Conservation (phyloP, 2,888 invertebrate species). For the Balanococcus diminutus region DNA sequence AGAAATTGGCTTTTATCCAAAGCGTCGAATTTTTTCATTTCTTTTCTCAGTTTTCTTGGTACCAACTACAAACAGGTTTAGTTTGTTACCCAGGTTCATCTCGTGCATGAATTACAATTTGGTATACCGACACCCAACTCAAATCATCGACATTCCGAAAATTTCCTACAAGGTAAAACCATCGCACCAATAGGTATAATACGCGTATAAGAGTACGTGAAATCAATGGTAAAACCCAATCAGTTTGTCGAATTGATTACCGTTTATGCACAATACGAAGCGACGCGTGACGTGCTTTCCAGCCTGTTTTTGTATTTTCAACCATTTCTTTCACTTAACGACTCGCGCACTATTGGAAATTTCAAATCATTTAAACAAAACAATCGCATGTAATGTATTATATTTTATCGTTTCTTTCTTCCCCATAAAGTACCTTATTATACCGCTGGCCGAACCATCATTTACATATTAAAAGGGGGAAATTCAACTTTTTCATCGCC, state of each 20-base stretch:
- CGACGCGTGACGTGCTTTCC: not conserved
- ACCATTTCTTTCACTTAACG: not conserved
- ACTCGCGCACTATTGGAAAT: not conserved
- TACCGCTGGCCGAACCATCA: not conserved
- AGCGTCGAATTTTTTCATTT: not conserved
- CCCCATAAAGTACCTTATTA: not conserved
- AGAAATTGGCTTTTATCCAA: not conserved
- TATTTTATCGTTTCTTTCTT: conserved; percentile 4
- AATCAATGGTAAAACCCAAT: not conserved
- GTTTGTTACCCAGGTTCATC: too few relatives aligned
- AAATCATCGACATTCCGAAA: not conserved
- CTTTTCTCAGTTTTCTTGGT: not conserved
- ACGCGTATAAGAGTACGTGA: not conserved
- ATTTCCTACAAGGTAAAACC: not conserved
- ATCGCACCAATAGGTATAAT: too few relatives aligned
- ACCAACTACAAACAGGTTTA: not conserved
- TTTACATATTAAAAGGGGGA: conserved; percentile 2
- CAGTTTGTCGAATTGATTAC: not conserved
- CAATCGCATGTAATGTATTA: conserved; percentile 6
- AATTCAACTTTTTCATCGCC: not conserved
- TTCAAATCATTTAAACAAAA: not conserved
- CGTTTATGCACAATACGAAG: not conserved
- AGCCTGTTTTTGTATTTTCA: not conserved
- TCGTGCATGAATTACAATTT: not conserved
- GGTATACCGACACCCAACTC: not conserved